These are phyloP conservation scores for Lepidocyrtinus sp. DNA, from an alignment of 2,888 invertebrate species.

Conservation along the genomic window DNA sequence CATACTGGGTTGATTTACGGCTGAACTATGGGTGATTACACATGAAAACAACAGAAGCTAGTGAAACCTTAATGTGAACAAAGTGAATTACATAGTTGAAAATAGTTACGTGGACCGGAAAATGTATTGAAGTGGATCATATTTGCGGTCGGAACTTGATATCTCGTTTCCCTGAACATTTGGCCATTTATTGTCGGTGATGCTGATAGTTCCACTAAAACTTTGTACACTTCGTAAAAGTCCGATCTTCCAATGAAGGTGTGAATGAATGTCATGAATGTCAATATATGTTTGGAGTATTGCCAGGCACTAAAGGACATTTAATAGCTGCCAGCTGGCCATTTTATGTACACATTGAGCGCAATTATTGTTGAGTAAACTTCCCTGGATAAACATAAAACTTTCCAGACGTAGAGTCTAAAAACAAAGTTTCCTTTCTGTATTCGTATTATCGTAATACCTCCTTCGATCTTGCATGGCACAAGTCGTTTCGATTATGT, in stretches of 20 bases:
- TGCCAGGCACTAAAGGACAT: neutral
- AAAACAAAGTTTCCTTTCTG: neutral
- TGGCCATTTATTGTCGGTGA: neutral
- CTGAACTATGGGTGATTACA: too few species aligned
- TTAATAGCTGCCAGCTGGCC: neutral
- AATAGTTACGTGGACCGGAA: too few species aligned
- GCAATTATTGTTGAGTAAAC: neutral
- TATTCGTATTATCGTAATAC: too few species aligned
- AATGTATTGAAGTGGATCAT: too few species aligned
- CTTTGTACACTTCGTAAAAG: neutral
- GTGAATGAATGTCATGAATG: neutral
- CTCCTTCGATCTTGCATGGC: too few species aligned
- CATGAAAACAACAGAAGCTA: too few species aligned
- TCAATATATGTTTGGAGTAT: neutral
- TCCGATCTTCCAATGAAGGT: neutral
- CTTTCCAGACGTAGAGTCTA: neutral
- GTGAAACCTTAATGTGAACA: too few species aligned
- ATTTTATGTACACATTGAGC: neutral
- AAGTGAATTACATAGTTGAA: too few species aligned
- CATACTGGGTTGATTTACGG: too few species aligned
- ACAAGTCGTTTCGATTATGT: too few species aligned
- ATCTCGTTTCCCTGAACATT: neutral
- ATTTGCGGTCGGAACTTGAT: too few species aligned
- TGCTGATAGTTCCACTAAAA: too few species aligned
- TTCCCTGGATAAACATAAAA: neutral